Evolutionary conservation across 2,113 vertebrate genomes (phyloP), one percentile per base, ranked within the genome.

Genomic region (Crotalus viridis): DNA sequence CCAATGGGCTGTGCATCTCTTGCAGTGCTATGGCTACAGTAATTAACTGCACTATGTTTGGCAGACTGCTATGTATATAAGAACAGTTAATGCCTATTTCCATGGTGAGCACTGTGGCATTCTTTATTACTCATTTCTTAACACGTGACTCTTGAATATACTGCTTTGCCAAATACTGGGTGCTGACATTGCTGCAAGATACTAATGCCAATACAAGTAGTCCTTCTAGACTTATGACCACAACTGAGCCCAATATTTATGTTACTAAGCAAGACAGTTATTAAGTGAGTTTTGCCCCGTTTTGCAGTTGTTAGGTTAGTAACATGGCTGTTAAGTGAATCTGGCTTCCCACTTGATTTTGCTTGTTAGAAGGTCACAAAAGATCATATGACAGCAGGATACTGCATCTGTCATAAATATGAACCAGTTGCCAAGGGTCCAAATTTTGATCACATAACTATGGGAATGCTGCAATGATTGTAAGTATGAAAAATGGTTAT

Each of bases 71-170:
- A 33, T 64, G 26, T 3, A 85, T 56, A 89, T 54, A 85, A 33
- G 90, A 87, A 81, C 74, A 91, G 59, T 10, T 64, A 93, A 90
- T 54, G 56, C 88, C 43, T 13, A 64, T 93, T 85, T 64, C 92
- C 89, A 90, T 90, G 56, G 89, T 43, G 48, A 93, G 74, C 54
- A 90, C 48, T 57, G 52, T 24, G 56, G 74, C 56, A 54, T 87
- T 90, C 46, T 48, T 48, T 12, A 28, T 64, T 89, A 89, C 39
- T 87, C 12, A 59, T 39, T 17, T 85, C 92, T 52, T 85, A 61
- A 54, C 89, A 28, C 4, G 13, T 19, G 15, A 92, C 3, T 69
- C 22, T 12, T 52, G 55, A 93, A 61, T 22, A 81, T 81, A 26
- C 3, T 85, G 69, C 46, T 10, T 43, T 85, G n/a, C 56, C 88